A percentile compares a stretch with the other conserved stretches of the same genome.
phyloP scores from a whole-genome alignment of 2,888 invertebrate genomes.

The Dorcus hopei region DNA sequence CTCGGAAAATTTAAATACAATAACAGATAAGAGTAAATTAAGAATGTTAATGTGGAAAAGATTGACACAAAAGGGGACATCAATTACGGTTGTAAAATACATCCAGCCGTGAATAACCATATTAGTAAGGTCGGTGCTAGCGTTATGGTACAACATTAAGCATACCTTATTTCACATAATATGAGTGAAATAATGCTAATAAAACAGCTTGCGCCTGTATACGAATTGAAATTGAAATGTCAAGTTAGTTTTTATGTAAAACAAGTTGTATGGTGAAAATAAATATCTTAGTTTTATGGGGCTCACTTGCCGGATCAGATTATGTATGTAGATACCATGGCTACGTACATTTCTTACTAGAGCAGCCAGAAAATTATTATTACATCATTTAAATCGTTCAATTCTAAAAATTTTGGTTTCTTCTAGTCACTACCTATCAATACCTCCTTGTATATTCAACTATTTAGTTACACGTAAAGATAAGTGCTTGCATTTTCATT shows the following conservation, averaged over 20 bases:
- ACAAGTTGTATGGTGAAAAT: background rate
- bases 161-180: constrained; percentile 35
- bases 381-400: no score
- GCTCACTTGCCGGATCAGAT: no score
- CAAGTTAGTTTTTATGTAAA: constrained; percentile 27
- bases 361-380: no score
- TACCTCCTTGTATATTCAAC: no score
- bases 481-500: no score
- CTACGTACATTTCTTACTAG: no score
- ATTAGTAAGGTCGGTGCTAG: constrained; percentile 22
- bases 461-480: no score
- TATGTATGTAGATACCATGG: no score
- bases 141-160: constrained; percentile 18
- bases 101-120: constrained; percentile 26
- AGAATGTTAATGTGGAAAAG: constrained; percentile 24
- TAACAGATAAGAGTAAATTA: constrained; percentile 19
- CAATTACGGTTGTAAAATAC: constrained; percentile 29
- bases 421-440: no score
- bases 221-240: constrained; percentile 48
- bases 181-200: constrained; percentile 47
- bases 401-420: no score
- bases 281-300: no score
- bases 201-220: constrained; percentile 48
- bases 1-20: constrained; percentile 15
- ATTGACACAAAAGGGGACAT: constrained; percentile 28